Percentiles rank a stretch among this genome's conserved stretches.
Evolutionary conservation across 2,888 invertebrate species (phyloP).

Genomic region (Andrena hattorfiana): DNA sequence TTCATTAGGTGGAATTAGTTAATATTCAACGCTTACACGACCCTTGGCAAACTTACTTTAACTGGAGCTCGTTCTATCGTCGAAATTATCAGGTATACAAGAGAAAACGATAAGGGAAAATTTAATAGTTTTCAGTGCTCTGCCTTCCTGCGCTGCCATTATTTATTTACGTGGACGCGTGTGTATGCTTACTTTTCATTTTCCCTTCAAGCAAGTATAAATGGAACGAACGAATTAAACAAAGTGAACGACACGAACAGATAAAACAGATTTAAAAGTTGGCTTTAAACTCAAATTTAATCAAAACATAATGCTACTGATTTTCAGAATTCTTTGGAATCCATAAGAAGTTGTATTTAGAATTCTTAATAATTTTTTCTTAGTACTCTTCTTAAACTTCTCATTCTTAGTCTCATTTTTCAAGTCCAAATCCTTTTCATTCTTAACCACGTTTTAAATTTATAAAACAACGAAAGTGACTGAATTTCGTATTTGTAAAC

Average conservation of each 20-base stretch:
- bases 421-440: no score
- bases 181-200: not conserved
- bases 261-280: not conserved
- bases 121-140: conserved; percentile 8
- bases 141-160: not conserved
- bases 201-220: not conserved
- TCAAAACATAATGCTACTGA: no score
- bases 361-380: no score
- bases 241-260: not conserved
- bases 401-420: no score
- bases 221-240: not conserved
- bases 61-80: conserved; percentile 7
- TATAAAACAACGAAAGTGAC: no score
- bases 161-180: not conserved
- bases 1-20: not conserved
- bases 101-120: conserved; percentile 15
- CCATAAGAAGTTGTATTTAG: no score
- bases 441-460: no score
- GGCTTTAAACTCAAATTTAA: no score
- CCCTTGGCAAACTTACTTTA: not conserved
- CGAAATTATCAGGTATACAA: conserved; percentile 6
- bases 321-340: no score
- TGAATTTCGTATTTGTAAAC: no score
- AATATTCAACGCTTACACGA: not conserved
- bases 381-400: no score